Evolutionary conservation across 2,888 invertebrate genomes (phyloP).

Genomic region (Molorchus minor): DNA sequence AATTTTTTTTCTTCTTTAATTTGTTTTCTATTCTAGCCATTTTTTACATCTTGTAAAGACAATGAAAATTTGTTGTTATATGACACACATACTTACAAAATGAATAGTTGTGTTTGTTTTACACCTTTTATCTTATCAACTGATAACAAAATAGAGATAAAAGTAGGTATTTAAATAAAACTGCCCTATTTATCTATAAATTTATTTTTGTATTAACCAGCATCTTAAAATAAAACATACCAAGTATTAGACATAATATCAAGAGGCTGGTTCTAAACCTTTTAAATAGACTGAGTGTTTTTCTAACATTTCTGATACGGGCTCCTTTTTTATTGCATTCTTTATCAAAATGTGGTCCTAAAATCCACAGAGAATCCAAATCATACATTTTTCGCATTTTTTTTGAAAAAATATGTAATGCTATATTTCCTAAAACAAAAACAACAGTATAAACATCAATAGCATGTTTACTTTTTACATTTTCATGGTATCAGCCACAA

Average conservation of each 20-base stretch:
- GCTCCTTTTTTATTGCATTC: constrained; percentile 70
- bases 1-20: constrained; percentile 45
- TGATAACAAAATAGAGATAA: constrained; percentile 6
- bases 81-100: constrained; percentile 7
- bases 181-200: constrained; percentile 6
- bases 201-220: not conserved
- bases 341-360: constrained; percentile 83
- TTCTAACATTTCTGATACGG: constrained; percentile 71
- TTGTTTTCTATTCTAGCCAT: constrained; percentile 27
- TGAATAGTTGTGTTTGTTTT: constrained; percentile 18
- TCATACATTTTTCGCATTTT: constrained; percentile 79
- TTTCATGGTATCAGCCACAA: too few relatives aligned
- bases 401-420: constrained; percentile 84
- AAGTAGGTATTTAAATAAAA: not conserved
- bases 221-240: constrained; percentile 7
- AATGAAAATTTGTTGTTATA: not conserved
- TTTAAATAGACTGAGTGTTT: constrained; percentile 73
- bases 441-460: constrained; percentile 1
- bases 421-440: constrained; percentile 82
- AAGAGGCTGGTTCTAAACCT: constrained; percentile 69
- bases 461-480: not conserved
- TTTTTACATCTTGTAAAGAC: constrained; percentile 29
- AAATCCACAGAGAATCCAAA: constrained; percentile 90
- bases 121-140: constrained; percentile 28
- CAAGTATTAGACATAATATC: constrained; percentile 25